Percentiles rank a stretch among this genome's conserved stretches.
phyloP scores from a whole-genome alignment of 2,113 vertebrate genomes.

The Gambusia affinis region DNA sequence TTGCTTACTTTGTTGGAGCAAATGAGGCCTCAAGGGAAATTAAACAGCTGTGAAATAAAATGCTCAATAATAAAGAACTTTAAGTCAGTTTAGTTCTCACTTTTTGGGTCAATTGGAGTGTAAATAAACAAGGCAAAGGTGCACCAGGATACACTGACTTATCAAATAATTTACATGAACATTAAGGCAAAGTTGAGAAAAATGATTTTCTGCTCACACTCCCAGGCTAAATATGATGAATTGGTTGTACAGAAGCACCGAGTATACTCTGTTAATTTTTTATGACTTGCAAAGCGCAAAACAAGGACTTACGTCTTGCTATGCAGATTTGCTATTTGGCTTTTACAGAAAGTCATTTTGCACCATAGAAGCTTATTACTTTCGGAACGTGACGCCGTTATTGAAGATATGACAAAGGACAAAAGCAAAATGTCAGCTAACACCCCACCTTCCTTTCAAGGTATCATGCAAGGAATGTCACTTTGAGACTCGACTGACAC shows the following conservation, averaged over 20 bases:
- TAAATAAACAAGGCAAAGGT: neutral
- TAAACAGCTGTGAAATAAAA: neutral
- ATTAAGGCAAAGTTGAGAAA: neutral
- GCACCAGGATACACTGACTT: no score
- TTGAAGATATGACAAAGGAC: constrained; percentile 6
- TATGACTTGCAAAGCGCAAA: neutral
- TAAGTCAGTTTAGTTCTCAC: neutral
- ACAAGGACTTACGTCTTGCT: neutral
- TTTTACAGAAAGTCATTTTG: neutral
- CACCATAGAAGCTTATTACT: neutral
- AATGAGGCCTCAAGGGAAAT: constrained; percentile 24
- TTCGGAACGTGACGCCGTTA: constrained; percentile 2
- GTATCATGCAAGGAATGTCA: constrained; percentile 36
- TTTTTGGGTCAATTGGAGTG: neutral
- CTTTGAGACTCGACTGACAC: constrained; percentile 14
- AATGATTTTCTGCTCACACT: constrained; percentile 6
- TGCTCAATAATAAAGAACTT: neutral
- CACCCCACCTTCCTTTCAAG: neutral
- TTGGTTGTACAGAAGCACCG: neutral
- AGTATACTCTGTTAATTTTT: neutral
- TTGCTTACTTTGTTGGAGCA: neutral
- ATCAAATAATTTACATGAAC: neutral
- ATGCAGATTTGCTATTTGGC: neutral
- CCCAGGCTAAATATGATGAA: neutral
- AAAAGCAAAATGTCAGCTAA: constrained; percentile 53